These are phyloP conservation scores for Galerucella pusilla DNA, from an alignment of 2,888 invertebrate species.

Conservation along the genomic window DNA sequence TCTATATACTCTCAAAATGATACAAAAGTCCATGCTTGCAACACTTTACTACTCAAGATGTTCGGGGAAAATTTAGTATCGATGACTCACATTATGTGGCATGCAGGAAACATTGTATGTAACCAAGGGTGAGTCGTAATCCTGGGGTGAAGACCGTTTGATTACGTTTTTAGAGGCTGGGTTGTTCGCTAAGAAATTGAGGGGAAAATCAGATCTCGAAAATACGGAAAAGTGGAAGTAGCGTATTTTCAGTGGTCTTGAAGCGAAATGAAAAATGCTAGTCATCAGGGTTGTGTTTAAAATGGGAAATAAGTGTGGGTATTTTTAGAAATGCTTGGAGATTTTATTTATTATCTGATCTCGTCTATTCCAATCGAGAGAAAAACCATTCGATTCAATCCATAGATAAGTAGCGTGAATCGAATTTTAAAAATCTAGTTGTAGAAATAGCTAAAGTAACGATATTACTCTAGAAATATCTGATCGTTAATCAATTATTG, in stretches of 20 bases:
- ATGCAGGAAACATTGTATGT: conserved; percentile 42
- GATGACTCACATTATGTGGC: conserved; percentile 50
- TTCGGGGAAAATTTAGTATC: conserved; percentile 44
- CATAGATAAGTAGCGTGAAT: no score
- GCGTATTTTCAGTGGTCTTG: neutral
- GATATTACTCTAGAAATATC: no score
- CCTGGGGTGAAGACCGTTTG: conserved; percentile 45
- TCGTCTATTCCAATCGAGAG: no score
- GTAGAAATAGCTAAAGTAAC: no score
- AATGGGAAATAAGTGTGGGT: neutral
- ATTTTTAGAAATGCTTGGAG: no score
- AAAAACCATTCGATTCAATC: no score
- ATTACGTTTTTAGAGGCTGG: conserved; percentile 34
- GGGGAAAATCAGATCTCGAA: neutral
- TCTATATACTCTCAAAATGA: neutral
- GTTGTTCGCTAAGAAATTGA: conserved; percentile 13
- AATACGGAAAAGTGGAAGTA: conserved; percentile 3
- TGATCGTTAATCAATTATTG: no score
- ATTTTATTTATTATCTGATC: no score
- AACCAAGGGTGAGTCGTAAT: conserved; percentile 36
- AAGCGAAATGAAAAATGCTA: neutral
- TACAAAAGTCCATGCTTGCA: conserved; percentile 17
- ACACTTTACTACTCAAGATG: conserved; percentile 26
- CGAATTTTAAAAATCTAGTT: no score
- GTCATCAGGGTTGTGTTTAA: neutral